Percentiles rank a stretch among this genome's conserved stretches.
These are phyloP conservation scores for Dryas iulia DNA, from an alignment of 1,140 invertebrate species.

Conservation along the genomic window DNA sequence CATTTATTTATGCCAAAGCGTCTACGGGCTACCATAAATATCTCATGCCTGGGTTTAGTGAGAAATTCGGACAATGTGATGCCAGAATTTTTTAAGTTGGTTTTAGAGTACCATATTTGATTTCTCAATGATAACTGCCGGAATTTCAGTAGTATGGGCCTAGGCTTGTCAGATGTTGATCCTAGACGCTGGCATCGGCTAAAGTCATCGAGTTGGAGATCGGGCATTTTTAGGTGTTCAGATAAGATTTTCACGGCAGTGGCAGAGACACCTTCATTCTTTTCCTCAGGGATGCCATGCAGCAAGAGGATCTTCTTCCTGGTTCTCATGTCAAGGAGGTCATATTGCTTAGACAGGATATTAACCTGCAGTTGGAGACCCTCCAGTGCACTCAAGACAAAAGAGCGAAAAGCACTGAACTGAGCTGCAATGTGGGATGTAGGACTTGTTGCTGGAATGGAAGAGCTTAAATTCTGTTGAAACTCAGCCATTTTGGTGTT, in stretches of 20 bases:
- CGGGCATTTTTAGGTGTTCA: background rate
- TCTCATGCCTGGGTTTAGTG: background rate
- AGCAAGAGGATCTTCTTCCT: constrained; percentile 7
- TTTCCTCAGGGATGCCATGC: constrained; percentile 2
- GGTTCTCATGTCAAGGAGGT: constrained; percentile 3
- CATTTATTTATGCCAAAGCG: constrained; percentile 5
- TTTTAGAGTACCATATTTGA: background rate
- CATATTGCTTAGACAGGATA: background rate
- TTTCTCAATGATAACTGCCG: too few species aligned
- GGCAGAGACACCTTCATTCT: background rate
- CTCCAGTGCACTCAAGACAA: constrained; percentile 12
- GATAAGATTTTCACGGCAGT: background rate
- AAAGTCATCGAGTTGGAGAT: background rate
- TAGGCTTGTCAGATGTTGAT: too few species aligned
- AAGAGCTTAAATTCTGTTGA: too few species aligned
- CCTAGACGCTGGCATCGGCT: too few species aligned
- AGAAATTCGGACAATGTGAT: constrained; percentile 13
- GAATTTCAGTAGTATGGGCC: too few species aligned
- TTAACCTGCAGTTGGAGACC: background rate
- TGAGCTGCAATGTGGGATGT: constrained; percentile 5
- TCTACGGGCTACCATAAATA: constrained; percentile 2
- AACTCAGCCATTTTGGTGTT: too few species aligned
- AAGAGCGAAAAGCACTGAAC: background rate
- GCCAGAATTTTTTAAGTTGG: too few species aligned
- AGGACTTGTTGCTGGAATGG: too few species aligned